These are phyloP conservation scores for Melipona quadrifasciata DNA, from an alignment of 1,140 invertebrate genomes.

Conservation along the genomic window DNA sequence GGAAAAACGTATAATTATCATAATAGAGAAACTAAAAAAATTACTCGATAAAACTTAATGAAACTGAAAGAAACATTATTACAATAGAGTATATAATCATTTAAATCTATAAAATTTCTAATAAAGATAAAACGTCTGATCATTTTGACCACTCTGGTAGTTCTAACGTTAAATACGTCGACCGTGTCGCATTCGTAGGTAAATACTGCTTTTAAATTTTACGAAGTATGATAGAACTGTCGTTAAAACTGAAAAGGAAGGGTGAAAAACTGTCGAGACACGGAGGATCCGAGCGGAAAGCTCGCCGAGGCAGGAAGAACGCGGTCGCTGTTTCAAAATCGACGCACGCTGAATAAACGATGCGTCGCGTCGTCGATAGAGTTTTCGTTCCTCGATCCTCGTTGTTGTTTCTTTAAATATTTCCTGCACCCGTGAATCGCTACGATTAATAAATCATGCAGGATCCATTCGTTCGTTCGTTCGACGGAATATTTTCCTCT, in stretches of 20 bases:
- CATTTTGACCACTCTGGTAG: too few species aligned
- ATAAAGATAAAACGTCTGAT: too few species aligned
- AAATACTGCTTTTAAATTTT: too few species aligned
- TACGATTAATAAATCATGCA: constrained; percentile 1
- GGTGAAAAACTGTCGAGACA: too few species aligned
- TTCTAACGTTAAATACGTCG: too few species aligned
- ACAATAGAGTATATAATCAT: too few species aligned
- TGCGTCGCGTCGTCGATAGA: not conserved
- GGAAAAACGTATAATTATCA: too few species aligned
- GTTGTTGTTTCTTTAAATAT: not conserved
- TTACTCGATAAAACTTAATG: too few species aligned
- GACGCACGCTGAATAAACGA: not conserved
- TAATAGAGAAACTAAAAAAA: too few species aligned
- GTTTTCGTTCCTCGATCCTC: not conserved
- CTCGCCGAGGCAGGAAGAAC: not conserved
- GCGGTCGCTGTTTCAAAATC: not conserved
- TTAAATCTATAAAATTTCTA: too few species aligned
- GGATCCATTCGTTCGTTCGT: not conserved
- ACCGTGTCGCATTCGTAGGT: too few species aligned
- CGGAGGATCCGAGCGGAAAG: not conserved
- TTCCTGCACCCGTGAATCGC: not conserved
- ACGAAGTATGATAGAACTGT: not conserved
- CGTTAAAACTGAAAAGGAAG: not conserved
- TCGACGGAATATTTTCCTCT: not conserved
- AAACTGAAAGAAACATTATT: too few species aligned